Evolutionary conservation across 1,140 invertebrate genomes (phyloP).

Genomic region (Parasteatoda tepidariorum): DNA sequence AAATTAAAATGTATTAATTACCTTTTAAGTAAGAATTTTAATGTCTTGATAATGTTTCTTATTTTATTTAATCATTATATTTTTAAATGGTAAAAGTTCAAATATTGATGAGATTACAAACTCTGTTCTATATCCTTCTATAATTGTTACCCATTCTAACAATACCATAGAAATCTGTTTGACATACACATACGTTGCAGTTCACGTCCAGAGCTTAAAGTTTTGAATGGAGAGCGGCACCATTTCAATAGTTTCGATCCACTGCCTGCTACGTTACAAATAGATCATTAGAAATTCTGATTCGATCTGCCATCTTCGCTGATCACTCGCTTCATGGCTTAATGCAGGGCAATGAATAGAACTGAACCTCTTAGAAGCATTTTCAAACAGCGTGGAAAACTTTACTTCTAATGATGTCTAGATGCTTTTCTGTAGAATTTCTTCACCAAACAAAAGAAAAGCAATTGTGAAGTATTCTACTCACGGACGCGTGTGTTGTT

Average conservation of each 20-base stretch:
- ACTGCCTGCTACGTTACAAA: neutral
- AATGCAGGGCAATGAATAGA: constrained; percentile 27
- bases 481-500: constrained; percentile 30
- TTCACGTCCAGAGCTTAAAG: constrained; percentile 10
- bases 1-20: too few species aligned
- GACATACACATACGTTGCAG: constrained; percentile 1
- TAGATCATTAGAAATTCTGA: constrained; percentile 51
- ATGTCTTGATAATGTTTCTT: too few species aligned
- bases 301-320: constrained; percentile 6
- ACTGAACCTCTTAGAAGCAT: constrained; percentile 1
- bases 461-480: constrained; percentile 9
- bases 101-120: too few species aligned
- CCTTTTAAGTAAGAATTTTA: too few species aligned
- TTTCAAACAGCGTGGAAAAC: constrained; percentile 15
- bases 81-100: too few species aligned
- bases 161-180: constrained; percentile 2
- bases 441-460: constrained; percentile 28
- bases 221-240: constrained; percentile 18
- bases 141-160: constrained; percentile 23
- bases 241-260: constrained; percentile 9
- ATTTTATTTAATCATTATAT: too few species aligned
- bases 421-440: constrained; percentile 18
- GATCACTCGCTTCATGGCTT: constrained; percentile 44
- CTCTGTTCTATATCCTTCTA: too few species aligned
- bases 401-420: constrained; percentile 49